Evolutionary conservation across 2,888 invertebrate species (phyloP), one percentile per base, ranked within the genome.

Genomic region (Baronia brevicornis): DNA sequence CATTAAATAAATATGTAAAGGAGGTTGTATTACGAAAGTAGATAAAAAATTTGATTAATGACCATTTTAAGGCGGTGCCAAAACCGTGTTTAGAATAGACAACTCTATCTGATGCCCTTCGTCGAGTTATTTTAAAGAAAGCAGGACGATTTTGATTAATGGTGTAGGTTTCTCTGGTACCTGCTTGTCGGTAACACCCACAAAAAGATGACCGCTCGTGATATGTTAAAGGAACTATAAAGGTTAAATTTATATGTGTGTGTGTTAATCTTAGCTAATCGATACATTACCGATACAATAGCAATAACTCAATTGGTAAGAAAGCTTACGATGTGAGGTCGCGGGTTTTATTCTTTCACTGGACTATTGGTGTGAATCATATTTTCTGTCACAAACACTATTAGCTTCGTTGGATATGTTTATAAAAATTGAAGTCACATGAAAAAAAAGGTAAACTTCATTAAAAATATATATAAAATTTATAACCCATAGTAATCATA

Each of bases 401-500:
- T n/a, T n/a, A n/a, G n/a, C n/a, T n/a, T n/a, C n/a, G n/a, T n/a
- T n/a, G n/a, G n/a, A n/a, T n/a, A n/a, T n/a, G n/a, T n/a, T n/a
- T n/a, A n/a, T n/a, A n/a, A n/a, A n/a, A n/a, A n/a, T n/a, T n/a
- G n/a, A n/a, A n/a, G n/a, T n/a, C n/a, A n/a, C n/a, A n/a, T n/a
- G n/a, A n/a, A n/a, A n/a, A n/a, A n/a, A n/a, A n/a, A n/a, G n/a
- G n/a, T n/a, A n/a, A n/a, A n/a, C n/a, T n/a, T n/a, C n/a, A n/a
- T n/a, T n/a, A n/a, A n/a, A n/a, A n/a, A n/a, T n/a, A n/a, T n/a
- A n/a, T n/a, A n/a, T n/a, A n/a, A n/a, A n/a, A n/a, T n/a, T n/a
- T n/a, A n/a, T n/a, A n/a, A n/a, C n/a, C 74, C 79, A 51, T 65
- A 78, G 80, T 70, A 72, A 77, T 79, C 67, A 66, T 64, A 43